Conservation (phyloP, 1,140 invertebrate genomes). For the Lepidostoma basale region DNA sequence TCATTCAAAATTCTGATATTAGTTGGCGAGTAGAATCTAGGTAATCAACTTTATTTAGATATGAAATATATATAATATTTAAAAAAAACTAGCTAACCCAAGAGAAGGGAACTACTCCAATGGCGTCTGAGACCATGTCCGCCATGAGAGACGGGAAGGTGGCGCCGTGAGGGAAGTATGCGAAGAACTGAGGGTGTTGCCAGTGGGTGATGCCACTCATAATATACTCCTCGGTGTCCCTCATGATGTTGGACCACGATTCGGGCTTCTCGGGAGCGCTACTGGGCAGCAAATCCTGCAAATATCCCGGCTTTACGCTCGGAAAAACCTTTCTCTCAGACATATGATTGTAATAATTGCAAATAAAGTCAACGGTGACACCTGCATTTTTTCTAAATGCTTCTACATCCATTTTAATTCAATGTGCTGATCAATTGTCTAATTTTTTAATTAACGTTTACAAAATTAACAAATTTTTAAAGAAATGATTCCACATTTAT, state of each 20-base stretch:
- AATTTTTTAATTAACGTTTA: no score
- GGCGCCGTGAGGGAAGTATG: constrained; percentile 95
- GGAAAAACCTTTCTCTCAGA: constrained; percentile 79
- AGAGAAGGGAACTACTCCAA: constrained; percentile 93
- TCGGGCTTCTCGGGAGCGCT: constrained; percentile 83
- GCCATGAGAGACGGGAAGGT: constrained; percentile 93
- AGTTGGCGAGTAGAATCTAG: no score
- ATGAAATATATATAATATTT: not conserved
- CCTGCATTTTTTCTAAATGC: constrained; percentile 85
- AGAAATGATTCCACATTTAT: no score
- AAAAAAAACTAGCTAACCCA: constrained; percentile 75
- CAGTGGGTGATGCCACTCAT: constrained; percentile 96
- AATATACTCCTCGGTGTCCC: constrained; percentile 87
- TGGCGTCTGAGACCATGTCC: constrained; percentile 90
- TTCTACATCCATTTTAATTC: constrained; percentile 73
- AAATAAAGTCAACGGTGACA: constrained; percentile 94
- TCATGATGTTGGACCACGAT: constrained; percentile 84
- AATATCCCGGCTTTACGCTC: constrained; percentile 83
- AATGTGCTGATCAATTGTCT: not conserved
- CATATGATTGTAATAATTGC: constrained; percentile 82
- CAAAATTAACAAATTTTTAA: no score
- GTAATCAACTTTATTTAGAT: no score
- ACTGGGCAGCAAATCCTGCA: constrained; percentile 74
- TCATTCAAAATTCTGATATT: no score
- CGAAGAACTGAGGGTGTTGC: constrained; percentile 96